phyloP scores from a whole-genome alignment of 2,113 vertebrate genomes.

The Pyxicephalus adspersus region DNA sequence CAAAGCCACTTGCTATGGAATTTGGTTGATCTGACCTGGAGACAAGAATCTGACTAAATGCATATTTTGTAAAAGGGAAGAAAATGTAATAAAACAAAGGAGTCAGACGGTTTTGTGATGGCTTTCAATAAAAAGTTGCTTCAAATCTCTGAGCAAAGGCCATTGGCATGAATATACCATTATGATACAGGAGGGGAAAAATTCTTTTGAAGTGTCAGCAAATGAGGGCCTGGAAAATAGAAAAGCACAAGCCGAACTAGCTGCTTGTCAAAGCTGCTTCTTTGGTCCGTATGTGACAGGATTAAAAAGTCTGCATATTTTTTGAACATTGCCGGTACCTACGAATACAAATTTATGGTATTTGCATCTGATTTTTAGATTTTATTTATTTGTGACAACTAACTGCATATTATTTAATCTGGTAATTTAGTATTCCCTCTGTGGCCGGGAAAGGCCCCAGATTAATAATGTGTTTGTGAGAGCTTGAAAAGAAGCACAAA shows the following conservation, averaged over 20 bases:
- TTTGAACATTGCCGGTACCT: background rate
- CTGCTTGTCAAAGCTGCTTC: slow-evolving; percentile 60
- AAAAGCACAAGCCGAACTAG: slow-evolving; percentile 69
- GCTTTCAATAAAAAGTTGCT: slow-evolving; percentile 68
- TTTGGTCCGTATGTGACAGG: background rate
- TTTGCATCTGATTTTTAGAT: too few species aligned
- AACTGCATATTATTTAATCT: slow-evolving; percentile 60
- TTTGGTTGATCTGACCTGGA: slow-evolving; percentile 57
- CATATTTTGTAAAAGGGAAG: slow-evolving; percentile 23
- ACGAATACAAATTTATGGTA: background rate
- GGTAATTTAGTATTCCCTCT: slow-evolving; percentile 65
- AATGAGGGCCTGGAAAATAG: slow-evolving; percentile 72
- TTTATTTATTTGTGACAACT: background rate
- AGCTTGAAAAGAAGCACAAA: slow-evolving; percentile 78
- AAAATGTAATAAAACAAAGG: slow-evolving; percentile 64
- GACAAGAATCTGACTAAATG: slow-evolving; percentile 60
- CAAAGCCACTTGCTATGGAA: slow-evolving; percentile 45
- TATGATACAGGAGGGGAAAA: slow-evolving; percentile 66
- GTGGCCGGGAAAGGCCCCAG: slow-evolving; percentile 67
- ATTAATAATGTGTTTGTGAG: slow-evolving; percentile 73
- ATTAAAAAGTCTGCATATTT: background rate
- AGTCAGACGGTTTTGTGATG: slow-evolving; percentile 67
- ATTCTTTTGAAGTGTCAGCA: slow-evolving; percentile 73
- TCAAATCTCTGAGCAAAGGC: slow-evolving; percentile 71
- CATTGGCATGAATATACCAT: slow-evolving; percentile 72